Conservation (phyloP, 2,888 invertebrate species). For the Epistrophe eligans region DNA sequence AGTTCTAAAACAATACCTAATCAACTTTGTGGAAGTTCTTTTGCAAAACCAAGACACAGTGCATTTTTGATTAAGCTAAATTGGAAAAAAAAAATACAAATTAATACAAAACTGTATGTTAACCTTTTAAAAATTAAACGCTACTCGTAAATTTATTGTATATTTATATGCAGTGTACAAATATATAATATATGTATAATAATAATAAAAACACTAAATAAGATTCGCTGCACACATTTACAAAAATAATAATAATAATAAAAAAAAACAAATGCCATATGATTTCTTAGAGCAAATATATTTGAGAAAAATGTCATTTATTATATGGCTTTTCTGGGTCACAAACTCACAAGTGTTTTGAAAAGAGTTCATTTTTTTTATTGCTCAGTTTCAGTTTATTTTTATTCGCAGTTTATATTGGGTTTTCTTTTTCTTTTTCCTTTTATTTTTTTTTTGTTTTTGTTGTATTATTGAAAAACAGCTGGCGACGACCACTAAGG, state of each 20-base stretch:
- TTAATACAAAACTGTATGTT: too few relatives aligned
- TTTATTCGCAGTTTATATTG: slow-evolving; percentile 40
- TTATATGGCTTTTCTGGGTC: slow-evolving; percentile 65
- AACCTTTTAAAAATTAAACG: too few relatives aligned
- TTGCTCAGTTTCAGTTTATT: slow-evolving; percentile 27
- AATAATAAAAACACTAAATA: too few relatives aligned
- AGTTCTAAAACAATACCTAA: too few relatives aligned
- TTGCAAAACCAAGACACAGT: too few relatives aligned
- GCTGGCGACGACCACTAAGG: slow-evolving; percentile 39
- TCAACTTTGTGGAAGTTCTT: too few relatives aligned
- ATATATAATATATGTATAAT: too few relatives aligned
- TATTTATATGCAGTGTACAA: too few relatives aligned
- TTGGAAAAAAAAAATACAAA: too few relatives aligned
- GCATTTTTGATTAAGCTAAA: too few relatives aligned
- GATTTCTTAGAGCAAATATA: slow-evolving; percentile 46
- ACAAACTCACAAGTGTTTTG: slow-evolving; percentile 44
- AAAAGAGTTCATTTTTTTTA: slow-evolving; percentile 23
- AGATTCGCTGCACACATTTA: background rate
- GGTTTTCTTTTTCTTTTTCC: slow-evolving; percentile 9
- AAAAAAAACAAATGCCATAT: slow-evolving; percentile 36
- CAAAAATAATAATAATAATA: background rate
- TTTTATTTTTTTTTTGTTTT: slow-evolving; percentile 31
- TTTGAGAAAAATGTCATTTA: slow-evolving; percentile 46
- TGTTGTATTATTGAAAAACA: slow-evolving; percentile 44
- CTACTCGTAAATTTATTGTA: too few relatives aligned